phyloP scores from a whole-genome alignment of 2,113 vertebrate genomes.

The Phalacrocorax aristotelis region DNA sequence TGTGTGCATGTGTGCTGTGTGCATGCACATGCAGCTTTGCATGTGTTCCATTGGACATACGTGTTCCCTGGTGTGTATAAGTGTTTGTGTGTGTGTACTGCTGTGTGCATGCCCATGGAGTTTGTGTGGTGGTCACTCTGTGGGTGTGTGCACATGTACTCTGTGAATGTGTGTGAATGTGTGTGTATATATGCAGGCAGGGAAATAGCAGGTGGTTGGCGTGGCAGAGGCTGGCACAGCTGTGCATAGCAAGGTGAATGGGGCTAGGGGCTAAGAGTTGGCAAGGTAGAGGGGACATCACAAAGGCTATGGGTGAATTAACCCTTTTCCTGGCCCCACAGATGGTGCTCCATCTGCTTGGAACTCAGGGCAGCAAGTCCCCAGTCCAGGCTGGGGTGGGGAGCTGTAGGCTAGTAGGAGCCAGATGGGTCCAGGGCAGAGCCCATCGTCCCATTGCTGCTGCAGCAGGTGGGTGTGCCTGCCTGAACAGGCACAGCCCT shows the following conservation, averaged over 20 bases:
- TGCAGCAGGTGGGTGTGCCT: background rate
- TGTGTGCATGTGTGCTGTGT: too few species aligned
- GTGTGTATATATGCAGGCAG: background rate
- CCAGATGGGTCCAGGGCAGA: background rate
- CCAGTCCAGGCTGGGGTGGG: background rate
- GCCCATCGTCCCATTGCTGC: background rate
- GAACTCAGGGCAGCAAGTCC: background rate
- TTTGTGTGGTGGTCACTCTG: background rate
- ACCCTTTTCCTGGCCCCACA: background rate
- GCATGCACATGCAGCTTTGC: background rate
- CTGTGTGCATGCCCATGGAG: fast-evolving
- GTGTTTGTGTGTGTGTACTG: fast-evolving
- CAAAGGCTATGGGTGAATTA: background rate
- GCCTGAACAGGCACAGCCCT: background rate
- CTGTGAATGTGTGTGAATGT: background rate
- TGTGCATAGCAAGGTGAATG: background rate
- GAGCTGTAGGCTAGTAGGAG: background rate
- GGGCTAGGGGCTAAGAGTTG: too few species aligned
- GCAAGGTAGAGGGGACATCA: background rate
- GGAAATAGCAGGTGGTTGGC: background rate
- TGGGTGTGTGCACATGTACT: background rate
- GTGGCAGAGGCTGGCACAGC: background rate
- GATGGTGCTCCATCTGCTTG: background rate
- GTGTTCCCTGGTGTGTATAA: background rate
- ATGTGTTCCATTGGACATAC: fast-evolving